Base-by-base conservation (phyloP, 2,888 invertebrate genomes). In the Epiblema foenella region DNA sequence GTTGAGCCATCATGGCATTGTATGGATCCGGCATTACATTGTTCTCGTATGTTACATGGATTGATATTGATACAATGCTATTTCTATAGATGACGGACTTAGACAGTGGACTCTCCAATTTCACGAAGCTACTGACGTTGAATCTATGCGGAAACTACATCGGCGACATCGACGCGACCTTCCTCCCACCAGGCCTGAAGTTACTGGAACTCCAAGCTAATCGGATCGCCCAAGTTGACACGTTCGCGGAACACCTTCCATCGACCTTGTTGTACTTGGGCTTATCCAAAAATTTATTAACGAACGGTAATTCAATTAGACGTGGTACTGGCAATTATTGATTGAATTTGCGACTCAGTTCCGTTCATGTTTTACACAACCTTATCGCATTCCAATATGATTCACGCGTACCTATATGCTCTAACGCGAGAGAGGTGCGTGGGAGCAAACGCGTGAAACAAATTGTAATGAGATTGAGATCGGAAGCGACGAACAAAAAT, bases 141-240 rank as follows among this genome's bases (percentile, higher is more conserved):
- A 91, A 89, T 77, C 81, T 95, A 39, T 88, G 91, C 69, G 93
- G 92, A 11, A 92, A 93, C 75, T 89, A 77, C 54, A 80, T 93
- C 2, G 46, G 74, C 42, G 81, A 88, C 2, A 66, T 94, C 0
- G 79, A 87, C 57, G 82, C 91, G 1, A 76, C 75, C 10, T 73
- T 83, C 49, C 80, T 95, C 63, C 94, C 94, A 5, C 78, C 80
- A 59, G 81, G 82, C 12, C 75, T 95, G 39, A 84, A 81, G 68
- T 77, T 88, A 24, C 81, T 95, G 17, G 95, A 95, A 79, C 84
- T 94, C 29, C 94, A 92, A 81, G 85, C 89, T 17, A 95, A 95
- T 82, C 75, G 87, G 72, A 87, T 95, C 39, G 78, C 74, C 5
- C 78, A 82, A 74, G 62, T 94, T 17, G 78, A 81, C 9, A 73